Base-by-base conservation (phyloP, 2,113 vertebrate genomes). In the Manacus vitellinus region DNA sequence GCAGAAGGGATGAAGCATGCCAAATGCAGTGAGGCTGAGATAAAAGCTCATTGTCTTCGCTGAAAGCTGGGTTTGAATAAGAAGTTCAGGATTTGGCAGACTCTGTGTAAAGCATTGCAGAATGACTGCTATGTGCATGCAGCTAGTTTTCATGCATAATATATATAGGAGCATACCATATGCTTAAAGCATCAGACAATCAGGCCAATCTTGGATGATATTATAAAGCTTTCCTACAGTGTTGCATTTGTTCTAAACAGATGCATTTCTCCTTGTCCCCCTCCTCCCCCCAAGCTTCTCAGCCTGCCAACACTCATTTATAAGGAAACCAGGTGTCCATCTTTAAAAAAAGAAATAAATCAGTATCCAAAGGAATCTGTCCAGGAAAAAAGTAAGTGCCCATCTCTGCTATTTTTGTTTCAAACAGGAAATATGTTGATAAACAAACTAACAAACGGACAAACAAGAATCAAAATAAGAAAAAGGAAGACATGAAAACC, bases 161-260 rank as follows among this genome's bases (percentile, higher is more conserved):
- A 89, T 88, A 96, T 95, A 78, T 92, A 95, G 88, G 94, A 96
- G 70, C 37, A 63, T 18, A 91, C 92, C 95, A 94, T 96, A 96
- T 96, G 94, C 92, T 97, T 92, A 93, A 90, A 93, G 83, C 68
- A 84, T 92, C 92, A 92, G 85, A 82, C 90, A 86, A 88, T 44
- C 14, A 8, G 88, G 72, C 65, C 80, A 47, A 52, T 75, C 80
- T 92, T 92, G 65, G 80, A 96, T 74, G 79, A 17, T n/a, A 68
- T 58, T 84, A 81, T 52, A 88, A 83, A 88, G 94, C 56, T 91
- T 93, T 94, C 59, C 59, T 76, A 85, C 67, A 62, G 78, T 17
- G 43, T 67, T 94, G 90, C 68, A 93, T 96, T 95, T 96, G 78
- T 88, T 90, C 85, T 94, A 91, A 95, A 94, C 82, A 96, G 88